Evolutionary conservation across 2,113 vertebrate genomes (phyloP).

Genomic region (Etheostoma spectabile): DNA sequence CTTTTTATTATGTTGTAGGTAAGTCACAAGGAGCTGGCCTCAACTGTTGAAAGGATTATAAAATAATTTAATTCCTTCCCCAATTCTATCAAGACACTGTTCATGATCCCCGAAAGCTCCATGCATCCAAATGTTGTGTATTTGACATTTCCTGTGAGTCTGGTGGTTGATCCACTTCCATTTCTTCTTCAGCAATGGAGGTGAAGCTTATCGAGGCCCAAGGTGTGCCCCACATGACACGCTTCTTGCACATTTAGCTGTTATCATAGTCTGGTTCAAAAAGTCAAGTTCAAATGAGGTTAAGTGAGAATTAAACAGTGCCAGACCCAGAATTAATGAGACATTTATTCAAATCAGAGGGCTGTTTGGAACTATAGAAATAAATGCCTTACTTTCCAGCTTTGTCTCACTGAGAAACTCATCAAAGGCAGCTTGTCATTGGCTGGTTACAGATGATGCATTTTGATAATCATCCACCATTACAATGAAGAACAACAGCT

Average conservation of each 20-base stretch:
- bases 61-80: slow-evolving; percentile 32
- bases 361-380: slow-evolving; percentile 12
- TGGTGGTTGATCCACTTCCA: slow-evolving; percentile 17
- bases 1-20: not conserved
- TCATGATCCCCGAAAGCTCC: slow-evolving; percentile 3
- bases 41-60: not conserved
- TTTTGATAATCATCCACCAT: slow-evolving; percentile 19
- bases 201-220: not conserved
- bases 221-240: not conserved
- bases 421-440: slow-evolving; percentile 18
- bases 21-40: slow-evolving; percentile 1
- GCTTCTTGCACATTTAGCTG: slow-evolving; percentile 3
- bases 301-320: slow-evolving; percentile 34
- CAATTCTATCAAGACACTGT: not conserved
- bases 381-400: not conserved
- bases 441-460: slow-evolving; percentile 22
- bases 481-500: slow-evolving; percentile 21
- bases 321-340: slow-evolving; percentile 35
- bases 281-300: slow-evolving; percentile 47
- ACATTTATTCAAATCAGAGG: slow-evolving; percentile 28
- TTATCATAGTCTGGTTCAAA: slow-evolving; percentile 34
- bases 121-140: not conserved
- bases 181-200: not conserved
- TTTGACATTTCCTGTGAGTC: slow-evolving; percentile 15
- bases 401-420: slow-evolving; percentile 26